Conservation (phyloP, 1,140 invertebrate species). For the Anoplolepis gracilipes region DNA sequence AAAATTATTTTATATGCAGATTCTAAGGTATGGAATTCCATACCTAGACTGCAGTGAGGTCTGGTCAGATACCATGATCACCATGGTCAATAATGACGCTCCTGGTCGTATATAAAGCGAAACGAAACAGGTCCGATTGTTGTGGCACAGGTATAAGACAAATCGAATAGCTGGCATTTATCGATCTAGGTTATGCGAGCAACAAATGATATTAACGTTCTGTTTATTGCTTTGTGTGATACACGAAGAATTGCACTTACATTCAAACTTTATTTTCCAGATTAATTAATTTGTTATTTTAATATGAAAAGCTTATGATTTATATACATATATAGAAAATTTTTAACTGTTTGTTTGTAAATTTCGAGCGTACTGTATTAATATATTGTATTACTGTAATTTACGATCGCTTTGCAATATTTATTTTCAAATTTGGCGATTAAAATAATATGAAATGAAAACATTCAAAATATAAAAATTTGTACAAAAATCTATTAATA, state of each 20-base stretch:
- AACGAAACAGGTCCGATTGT: constrained; percentile 51
- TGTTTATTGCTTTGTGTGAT: constrained; percentile 17
- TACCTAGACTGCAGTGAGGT: too few species aligned
- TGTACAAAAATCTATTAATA: background rate
- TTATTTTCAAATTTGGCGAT: background rate
- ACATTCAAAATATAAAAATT: background rate
- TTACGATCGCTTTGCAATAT: background rate
- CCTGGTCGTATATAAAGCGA: constrained; percentile 55
- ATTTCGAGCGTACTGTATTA: background rate
- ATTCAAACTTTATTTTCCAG: background rate
- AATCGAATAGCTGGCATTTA: constrained; percentile 50
- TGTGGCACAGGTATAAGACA: constrained; percentile 48
- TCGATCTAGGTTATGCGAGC: constrained; percentile 61
- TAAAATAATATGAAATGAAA: background rate
- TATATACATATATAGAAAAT: too few species aligned
- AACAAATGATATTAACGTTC: constrained; percentile 27
- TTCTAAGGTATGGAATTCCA: too few species aligned
- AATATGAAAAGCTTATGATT: background rate
- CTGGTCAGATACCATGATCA: too few species aligned
- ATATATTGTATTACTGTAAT: background rate
- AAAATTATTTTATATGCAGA: too few species aligned
- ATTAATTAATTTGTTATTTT: background rate
- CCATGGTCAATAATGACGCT: too few species aligned
- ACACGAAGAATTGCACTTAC: background rate
- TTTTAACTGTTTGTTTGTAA: background rate